Evolutionary conservation across 2,113 vertebrate genomes (phyloP), one percentile per base, ranked within the genome.

Genomic region (Conger conger): DNA sequence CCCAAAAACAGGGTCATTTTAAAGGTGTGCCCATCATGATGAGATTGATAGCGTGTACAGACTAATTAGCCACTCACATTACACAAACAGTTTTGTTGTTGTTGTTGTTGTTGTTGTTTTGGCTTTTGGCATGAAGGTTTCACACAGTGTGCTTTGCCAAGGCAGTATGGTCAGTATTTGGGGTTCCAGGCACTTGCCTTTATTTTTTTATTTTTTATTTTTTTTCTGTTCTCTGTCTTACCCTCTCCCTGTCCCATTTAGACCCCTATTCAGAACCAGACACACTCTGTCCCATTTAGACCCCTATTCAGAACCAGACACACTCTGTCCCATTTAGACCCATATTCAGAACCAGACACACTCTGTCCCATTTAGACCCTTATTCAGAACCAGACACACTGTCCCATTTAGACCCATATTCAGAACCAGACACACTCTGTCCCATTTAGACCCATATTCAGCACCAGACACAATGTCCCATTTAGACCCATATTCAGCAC

Each of bases 61-160:
- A 11, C 27, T 0, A n/a, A 15, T 33, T 30, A 33, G 5, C 27
- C 5, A 30, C 11, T 11, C 27, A 0, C 4, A 27, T 88, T 84
- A 84, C 80, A 73, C 73, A 84, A 82, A 83, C 77, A 83, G 85
- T 80, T 76, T 80, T 30, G n/a, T n/a, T n/a, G n/a, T n/a, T n/a
- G n/a, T n/a, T n/a, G n/a, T n/a, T n/a, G n/a, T n/a, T n/a, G n/a
- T n/a, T n/a, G n/a, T n/a, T n/a, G n/a, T 8, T 38, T n/a, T 57
- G 6, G 7, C 45, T 50, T 50, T 50, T 50, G 7, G 1, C 57
- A 63, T 1, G 23, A 3, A 3, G 57, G 18, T 27, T 63, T 63
- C 4, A 5, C 23, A 63, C 23, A 63, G 57, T 63, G 57, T 27
- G 20, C 20, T 63, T 63, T 33, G 68, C 11, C n/a, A 30, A 9